A percentile compares a stretch with the other conserved stretches of the same genome.
Evolutionary conservation across 2,113 vertebrate genomes (phyloP).

Genomic region (Forbesichthys papilliferus): DNA sequence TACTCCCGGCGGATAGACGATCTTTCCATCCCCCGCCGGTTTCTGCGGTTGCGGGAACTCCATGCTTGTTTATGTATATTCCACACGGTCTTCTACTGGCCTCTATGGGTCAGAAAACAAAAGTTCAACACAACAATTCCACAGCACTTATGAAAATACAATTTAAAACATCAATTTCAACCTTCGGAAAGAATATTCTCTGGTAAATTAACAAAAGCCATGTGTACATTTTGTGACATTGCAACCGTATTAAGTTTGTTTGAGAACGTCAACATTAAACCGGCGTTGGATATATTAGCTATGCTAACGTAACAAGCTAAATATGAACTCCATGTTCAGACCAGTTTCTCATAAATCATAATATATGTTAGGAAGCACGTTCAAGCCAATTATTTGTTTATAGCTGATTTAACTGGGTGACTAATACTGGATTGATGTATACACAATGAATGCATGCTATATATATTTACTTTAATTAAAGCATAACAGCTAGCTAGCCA

Average conservation of each 20-base stretch:
- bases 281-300: conserved; percentile 47
- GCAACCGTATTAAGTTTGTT: conserved; percentile 7
- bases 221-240: neutral
- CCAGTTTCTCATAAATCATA: conserved; percentile 20
- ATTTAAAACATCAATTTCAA: conserved; percentile 59
- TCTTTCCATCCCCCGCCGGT: conserved; percentile 85
- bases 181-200: neutral
- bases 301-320: conserved; percentile 59
- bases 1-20: conserved; percentile 94
- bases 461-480: conserved; percentile 40
- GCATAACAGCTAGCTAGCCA: conserved; percentile 4
- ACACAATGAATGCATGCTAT: conserved; percentile 12
- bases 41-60: conserved; percentile 94
- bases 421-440: conserved; percentile 4
- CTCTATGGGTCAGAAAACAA: conserved; percentile 99
- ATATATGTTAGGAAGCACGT: conserved; percentile 31
- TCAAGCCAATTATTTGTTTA: neutral
- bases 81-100: conserved; percentile 96
- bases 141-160: conserved; percentile 80
- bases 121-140: conserved; percentile 87
- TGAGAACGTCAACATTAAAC: conserved; percentile 27
- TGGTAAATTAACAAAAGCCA: neutral
- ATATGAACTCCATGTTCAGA: conserved; percentile 27
- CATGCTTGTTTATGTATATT: conserved; percentile 86
- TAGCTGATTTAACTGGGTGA: neutral